A percentile compares a stretch with the other conserved stretches of the same genome.
These are phyloP conservation scores for Eumaeus atala DNA, from an alignment of 1,140 invertebrate species.

Conservation along the genomic window DNA sequence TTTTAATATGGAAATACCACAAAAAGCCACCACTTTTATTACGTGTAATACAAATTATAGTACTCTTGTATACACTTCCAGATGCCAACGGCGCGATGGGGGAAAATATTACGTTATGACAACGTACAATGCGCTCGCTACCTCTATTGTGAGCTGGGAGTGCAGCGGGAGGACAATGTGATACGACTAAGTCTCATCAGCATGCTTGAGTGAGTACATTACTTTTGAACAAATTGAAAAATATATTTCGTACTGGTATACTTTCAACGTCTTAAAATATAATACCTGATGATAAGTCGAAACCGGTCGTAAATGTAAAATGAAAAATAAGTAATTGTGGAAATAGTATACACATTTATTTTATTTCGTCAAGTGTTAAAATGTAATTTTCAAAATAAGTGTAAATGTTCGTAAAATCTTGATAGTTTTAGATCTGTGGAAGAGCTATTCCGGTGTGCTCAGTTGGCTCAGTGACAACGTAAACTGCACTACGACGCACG, in stretches of 20 bases:
- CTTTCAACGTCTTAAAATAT: too few species aligned
- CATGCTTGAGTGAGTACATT: slow-evolving; percentile 53
- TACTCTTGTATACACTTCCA: slow-evolving; percentile 25
- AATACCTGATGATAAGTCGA: too few species aligned
- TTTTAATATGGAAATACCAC: neutral
- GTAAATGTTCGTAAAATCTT: too few species aligned
- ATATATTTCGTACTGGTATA: neutral
- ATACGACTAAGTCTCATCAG: slow-evolving; percentile 42
- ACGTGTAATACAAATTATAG: neutral
- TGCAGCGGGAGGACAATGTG: slow-evolving; percentile 30
- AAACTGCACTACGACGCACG: too few species aligned
- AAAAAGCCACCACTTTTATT: neutral
- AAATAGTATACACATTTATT: too few species aligned
- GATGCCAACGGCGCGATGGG: slow-evolving; percentile 53
- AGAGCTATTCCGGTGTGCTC: too few species aligned
- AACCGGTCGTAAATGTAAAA: too few species aligned
- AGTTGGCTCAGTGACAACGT: too few species aligned
- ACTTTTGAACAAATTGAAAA: slow-evolving; percentile 1
- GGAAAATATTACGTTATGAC: slow-evolving; percentile 49
- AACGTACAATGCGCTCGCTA: slow-evolving; percentile 52
- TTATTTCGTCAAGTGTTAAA: too few species aligned
- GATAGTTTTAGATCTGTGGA: too few species aligned
- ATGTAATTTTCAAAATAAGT: too few species aligned
- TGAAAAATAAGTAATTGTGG: too few species aligned
- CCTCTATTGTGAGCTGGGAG: slow-evolving; percentile 52